phyloP scores from a whole-genome alignment of 2,888 invertebrate genomes.

The Bimastos eiseni region DNA sequence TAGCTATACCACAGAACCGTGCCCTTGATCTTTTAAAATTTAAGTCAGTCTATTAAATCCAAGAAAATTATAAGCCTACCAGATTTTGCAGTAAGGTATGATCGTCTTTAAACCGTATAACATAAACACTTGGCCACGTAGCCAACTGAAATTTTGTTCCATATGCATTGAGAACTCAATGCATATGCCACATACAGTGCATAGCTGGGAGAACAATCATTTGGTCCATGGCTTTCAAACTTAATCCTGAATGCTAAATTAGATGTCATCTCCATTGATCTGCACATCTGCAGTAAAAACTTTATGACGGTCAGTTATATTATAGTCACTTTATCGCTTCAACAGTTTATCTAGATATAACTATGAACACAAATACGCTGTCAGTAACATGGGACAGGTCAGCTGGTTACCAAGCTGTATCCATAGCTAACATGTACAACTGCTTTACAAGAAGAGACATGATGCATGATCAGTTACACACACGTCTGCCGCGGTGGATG shows the following conservation, averaged over 20 bases:
- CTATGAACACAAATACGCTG: conserved; percentile 13
- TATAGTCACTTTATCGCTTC: not conserved
- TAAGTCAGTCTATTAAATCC: not conserved
- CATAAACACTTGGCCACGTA: not conserved
- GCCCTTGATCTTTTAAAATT: not conserved
- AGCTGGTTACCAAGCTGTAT: not conserved
- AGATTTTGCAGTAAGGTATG: not conserved
- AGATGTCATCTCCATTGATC: not conserved
- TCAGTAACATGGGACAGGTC: conserved; percentile 2
- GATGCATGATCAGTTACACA: not conserved
- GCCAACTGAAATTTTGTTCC: conserved; percentile 2
- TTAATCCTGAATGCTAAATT: not conserved
- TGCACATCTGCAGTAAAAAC: conserved; percentile 13
- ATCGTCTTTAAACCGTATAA: not conserved
- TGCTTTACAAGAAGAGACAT: conserved; percentile 14
- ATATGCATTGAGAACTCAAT: not conserved
- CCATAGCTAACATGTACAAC: conserved; percentile 20
- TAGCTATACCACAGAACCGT: not conserved
- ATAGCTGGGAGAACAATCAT: conserved; percentile 13
- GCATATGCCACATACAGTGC: conserved; percentile 1
- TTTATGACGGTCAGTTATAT: not conserved
- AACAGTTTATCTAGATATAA: not conserved
- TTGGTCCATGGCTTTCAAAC: not conserved
- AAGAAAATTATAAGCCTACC: not conserved
- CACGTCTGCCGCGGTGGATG: conserved; percentile 8